These are phyloP conservation scores for Paralichthys olivaceus DNA, from an alignment of 2,113 vertebrate genomes.

Conservation along the genomic window DNA sequence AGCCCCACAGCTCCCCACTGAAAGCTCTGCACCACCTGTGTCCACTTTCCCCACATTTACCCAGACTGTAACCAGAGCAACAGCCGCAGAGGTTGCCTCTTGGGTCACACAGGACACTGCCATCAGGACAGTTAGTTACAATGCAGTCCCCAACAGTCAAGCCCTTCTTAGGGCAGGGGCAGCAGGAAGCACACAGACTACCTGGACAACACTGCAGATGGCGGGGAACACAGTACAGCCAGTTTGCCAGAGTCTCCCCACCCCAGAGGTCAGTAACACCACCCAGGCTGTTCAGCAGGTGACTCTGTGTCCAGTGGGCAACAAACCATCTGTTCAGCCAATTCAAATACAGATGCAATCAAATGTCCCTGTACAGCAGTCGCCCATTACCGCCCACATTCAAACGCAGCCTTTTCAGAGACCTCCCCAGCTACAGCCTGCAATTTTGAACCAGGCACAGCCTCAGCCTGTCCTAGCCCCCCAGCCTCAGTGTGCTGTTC, in stretches of 20 bases:
- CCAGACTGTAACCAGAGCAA: slow-evolving; percentile 40
- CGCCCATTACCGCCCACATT: slow-evolving; percentile 65
- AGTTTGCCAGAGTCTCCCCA: slow-evolving; percentile 86
- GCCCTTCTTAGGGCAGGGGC: slow-evolving; percentile 72
- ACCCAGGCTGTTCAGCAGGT: slow-evolving; percentile 75
- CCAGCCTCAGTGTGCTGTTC: slow-evolving; percentile 71
- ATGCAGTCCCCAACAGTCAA: slow-evolving; percentile 70
- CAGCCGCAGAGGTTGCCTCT: slow-evolving; percentile 46
- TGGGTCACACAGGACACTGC: slow-evolving; percentile 48
- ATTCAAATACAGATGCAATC: slow-evolving; percentile 84
- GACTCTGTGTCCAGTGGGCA: slow-evolving; percentile 78
- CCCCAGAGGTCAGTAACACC: slow-evolving; percentile 60
- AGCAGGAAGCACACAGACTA: slow-evolving; percentile 93
- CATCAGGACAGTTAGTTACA: slow-evolving; percentile 65
- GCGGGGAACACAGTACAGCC: slow-evolving; percentile 95
- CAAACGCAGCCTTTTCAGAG: slow-evolving; percentile 71
- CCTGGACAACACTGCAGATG: slow-evolving; percentile 96
- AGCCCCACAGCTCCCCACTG: slow-evolving; percentile 42
- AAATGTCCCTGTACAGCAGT: slow-evolving; percentile 73
- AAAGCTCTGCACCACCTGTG: slow-evolving; percentile 29
- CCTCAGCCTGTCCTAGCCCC: slow-evolving; percentile 64
- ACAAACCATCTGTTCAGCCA: slow-evolving; percentile 84
- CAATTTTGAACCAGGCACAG: slow-evolving; percentile 59
- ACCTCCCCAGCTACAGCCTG: slow-evolving; percentile 64
- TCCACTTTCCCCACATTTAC: slow-evolving; percentile 43